Evolutionary conservation across 2,888 invertebrate genomes (phyloP), one percentile per base, ranked within the genome.

Genomic region (Noctua comes): DNA sequence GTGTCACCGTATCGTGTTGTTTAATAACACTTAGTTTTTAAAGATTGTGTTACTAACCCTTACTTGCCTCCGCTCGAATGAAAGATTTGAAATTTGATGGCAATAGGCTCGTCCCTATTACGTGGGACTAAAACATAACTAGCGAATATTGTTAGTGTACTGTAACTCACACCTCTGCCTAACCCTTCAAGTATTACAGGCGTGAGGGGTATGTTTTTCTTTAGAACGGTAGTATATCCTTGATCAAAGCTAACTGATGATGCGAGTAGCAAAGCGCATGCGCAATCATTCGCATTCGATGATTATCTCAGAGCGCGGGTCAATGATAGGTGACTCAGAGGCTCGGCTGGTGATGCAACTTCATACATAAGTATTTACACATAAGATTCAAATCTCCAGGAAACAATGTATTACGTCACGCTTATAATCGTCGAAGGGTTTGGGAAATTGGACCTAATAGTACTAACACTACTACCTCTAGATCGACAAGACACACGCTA

Each of bases 321-420:
- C 87, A 75, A 84, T 82, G 76, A 72, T 54, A 78, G 64, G n/a
- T 86, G 78, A 86, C 43, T 84, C 84, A 84, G 36, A 24, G 43
- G 31, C 48, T 65, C 31, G 31, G 48, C 51, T 11, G 48, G 27
- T 69, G 46, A 54, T 75, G 73, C 74, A 86, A 77, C 54, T 73
- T 80, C 27, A 57, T 27, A 73, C 46, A 40, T 71, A 40, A 59
- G 36, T 84, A 74, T 24, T 24, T 43, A 13, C n/a, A 43, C 16
- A 43, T n/a, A 43, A 43, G 66, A 66, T 43, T 43, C 16, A 66
- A 43, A 66, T 66, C 46, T 66, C n/a, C 43, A 43, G 24, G 43
- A 66, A 43, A 43, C 43, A n/a, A 66, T 43, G n/a, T 66, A 66
- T 43, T 66, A 40, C 24, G 8, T 66, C 8, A n/a, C 43, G n/a